Conservation (phyloP, 1,140 invertebrate genomes). For the Heliconius himera region DNA sequence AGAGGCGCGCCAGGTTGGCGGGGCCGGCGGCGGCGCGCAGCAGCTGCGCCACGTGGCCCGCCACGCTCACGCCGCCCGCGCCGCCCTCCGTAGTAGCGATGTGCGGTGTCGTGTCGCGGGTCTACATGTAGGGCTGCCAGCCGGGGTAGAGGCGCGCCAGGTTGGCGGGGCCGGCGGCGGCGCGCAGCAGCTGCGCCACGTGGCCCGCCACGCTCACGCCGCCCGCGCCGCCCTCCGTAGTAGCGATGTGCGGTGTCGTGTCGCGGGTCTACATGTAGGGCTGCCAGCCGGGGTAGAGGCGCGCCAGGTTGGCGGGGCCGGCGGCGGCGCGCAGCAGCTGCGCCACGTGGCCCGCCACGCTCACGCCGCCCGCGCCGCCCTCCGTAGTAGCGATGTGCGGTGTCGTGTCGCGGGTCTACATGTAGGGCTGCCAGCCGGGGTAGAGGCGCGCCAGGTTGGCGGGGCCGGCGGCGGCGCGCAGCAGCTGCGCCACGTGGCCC, state of each 20-base stretch:
- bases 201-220: conserved; percentile 89
- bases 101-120: too few relatives aligned
- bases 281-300: conserved; percentile 94
- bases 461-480: conserved; percentile 91
- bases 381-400: too few relatives aligned
- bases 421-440: conserved; percentile 94
- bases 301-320: conserved; percentile 89
- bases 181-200: conserved; percentile 91
- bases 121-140: conserved; percentile 91
- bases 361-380: too few relatives aligned
- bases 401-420: too few relatives aligned
- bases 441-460: conserved; percentile 90
- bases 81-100: too few relatives aligned
- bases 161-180: conserved; percentile 90
- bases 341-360: conserved; percentile 91
- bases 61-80: too few relatives aligned
- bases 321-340: conserved; percentile 91
- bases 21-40: conserved; percentile 92
- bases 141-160: conserved; percentile 90
- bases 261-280: conserved; percentile 84
- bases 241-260: too few relatives aligned
- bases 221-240: too few relatives aligned
- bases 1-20: conserved; percentile 89
- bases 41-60: conserved; percentile 91
- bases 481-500: conserved; percentile 92